Percentiles rank a stretch among this genome's conserved stretches.
Conservation (phyloP, 2,797 vertebrate genomes). For the Enteromius mattozi region DNA sequence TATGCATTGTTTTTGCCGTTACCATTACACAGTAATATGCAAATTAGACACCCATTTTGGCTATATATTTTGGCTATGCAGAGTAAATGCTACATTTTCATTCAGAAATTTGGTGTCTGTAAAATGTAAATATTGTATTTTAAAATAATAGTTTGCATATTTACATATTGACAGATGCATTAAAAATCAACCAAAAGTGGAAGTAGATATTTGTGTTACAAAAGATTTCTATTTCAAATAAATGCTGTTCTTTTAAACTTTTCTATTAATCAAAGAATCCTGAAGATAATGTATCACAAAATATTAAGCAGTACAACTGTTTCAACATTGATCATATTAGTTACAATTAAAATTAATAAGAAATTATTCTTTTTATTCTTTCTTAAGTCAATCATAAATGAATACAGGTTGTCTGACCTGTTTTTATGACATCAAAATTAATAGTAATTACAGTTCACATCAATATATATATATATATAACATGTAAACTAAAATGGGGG, state of each 20-base stretch:
- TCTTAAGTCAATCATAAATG: not conserved
- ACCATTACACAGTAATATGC: not conserved
- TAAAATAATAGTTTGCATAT: not conserved
- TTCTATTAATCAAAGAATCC: not conserved
- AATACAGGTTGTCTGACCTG: not conserved
- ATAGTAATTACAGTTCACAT: too few relatives aligned
- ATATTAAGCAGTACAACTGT: not conserved
- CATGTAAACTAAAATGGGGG: too few relatives aligned
- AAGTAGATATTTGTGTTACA: not conserved
- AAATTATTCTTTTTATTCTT: not conserved
- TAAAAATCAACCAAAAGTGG: not conserved
- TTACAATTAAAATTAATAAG: not conserved
- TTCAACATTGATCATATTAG: not conserved
- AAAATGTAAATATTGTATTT: not conserved
- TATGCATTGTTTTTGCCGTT: not conserved
- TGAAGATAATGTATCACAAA: not conserved
- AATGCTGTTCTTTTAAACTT: not conserved
- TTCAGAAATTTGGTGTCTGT: not conserved
- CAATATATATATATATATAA: too few relatives aligned
- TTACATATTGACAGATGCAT: not conserved
- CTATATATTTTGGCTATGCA: not conserved
- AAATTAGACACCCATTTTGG: not conserved
- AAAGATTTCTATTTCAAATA: not conserved
- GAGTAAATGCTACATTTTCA: not conserved
- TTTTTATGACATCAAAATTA: too few relatives aligned